Percentiles rank a stretch among this genome's conserved stretches.
These are phyloP conservation scores for Temnothorax longispinosus DNA, from an alignment of 1,140 invertebrate genomes.

Conservation along the genomic window DNA sequence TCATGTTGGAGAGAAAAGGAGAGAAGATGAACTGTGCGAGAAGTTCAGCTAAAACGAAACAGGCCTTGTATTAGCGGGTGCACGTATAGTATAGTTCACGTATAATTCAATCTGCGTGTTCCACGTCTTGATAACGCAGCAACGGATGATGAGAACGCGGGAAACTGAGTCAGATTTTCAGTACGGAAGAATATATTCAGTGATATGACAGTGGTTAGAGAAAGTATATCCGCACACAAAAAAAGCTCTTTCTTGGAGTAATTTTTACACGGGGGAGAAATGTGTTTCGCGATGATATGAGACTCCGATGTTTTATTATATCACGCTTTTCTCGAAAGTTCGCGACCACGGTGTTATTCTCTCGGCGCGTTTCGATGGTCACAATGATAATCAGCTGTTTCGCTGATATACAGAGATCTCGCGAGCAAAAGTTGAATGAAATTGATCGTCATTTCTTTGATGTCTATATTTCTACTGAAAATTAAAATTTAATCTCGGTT, in stretches of 20 bases:
- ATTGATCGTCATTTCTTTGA: neutral
- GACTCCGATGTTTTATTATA: neutral
- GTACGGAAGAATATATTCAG: constrained; percentile 64
- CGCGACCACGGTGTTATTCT: neutral
- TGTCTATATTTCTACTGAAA: neutral
- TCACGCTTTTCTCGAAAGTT: neutral
- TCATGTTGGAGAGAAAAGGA: too few species aligned
- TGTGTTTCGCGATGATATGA: neutral
- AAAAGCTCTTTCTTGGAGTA: neutral
- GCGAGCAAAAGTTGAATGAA: neutral
- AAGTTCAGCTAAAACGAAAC: too few species aligned
- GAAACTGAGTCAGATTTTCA: neutral
- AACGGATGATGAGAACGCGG: neutral
- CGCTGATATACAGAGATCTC: neutral
- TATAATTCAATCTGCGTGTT: neutral
- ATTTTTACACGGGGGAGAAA: neutral
- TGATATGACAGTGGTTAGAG: constrained; percentile 16
- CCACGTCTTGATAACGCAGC: neutral
- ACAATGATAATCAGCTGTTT: neutral
- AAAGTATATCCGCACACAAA: neutral
- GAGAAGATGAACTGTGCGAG: too few species aligned
- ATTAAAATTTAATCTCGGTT: neutral
- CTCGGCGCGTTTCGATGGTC: neutral
- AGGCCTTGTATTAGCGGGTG: neutral
- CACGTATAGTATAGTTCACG: neutral